phyloP scores from a whole-genome alignment of 2,888 invertebrate species.

The Autographa pulchrina region DNA sequence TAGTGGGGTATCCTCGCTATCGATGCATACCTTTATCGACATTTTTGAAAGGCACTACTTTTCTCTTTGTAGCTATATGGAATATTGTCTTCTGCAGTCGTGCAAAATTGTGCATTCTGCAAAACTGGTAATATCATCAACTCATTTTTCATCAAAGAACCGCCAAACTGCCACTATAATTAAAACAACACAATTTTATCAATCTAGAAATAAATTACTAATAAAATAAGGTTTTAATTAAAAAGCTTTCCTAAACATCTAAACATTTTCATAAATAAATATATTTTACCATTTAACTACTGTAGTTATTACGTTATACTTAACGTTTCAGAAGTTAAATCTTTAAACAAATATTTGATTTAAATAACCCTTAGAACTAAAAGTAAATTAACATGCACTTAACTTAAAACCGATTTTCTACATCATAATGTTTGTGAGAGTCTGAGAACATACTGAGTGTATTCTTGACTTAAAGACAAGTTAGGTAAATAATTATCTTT shows the following conservation, averaged over 20 bases:
- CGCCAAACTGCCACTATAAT: too few relatives aligned
- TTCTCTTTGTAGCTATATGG: constrained; percentile 14
- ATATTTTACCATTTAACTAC: too few relatives aligned
- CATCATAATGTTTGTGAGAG: constrained; percentile 8
- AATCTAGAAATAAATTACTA: too few relatives aligned
- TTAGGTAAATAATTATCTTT: not conserved
- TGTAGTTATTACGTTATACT: too few relatives aligned
- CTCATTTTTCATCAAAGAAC: not conserved
- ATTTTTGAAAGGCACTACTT: constrained; percentile 11
- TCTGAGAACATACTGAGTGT: constrained; percentile 1
- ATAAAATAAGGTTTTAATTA: too few relatives aligned
- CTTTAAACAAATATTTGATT: not conserved
- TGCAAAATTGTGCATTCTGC: not conserved
- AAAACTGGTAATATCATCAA: too few relatives aligned
- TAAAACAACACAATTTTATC: too few relatives aligned
- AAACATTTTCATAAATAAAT: too few relatives aligned
- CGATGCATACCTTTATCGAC: constrained; percentile 19
- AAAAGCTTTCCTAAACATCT: too few relatives aligned
- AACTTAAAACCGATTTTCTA: constrained; percentile 1
- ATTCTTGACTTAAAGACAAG: constrained; percentile 5
- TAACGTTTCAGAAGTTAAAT: too few relatives aligned
- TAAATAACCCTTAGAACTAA: not conserved
- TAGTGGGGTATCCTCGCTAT: constrained; percentile 18
- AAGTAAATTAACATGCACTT: constrained; percentile 7
- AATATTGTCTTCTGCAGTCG: constrained; percentile 15